Conservation (phyloP, 1,140 invertebrate genomes). For the Anastrepha ludens region DNA sequence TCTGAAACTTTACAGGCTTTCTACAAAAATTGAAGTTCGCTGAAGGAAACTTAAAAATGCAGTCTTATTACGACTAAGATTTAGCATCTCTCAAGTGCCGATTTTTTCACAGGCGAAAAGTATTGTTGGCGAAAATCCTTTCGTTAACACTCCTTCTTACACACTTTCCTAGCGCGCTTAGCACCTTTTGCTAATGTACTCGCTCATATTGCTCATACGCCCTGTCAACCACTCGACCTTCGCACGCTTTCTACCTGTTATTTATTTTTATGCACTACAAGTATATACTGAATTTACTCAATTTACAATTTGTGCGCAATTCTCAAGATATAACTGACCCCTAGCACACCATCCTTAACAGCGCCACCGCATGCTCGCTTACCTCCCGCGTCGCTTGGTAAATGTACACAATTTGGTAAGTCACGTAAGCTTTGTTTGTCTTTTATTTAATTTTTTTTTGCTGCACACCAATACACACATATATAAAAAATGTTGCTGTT, state of each 20-base stretch:
- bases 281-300: not conserved
- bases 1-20: no score
- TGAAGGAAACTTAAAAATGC: no score
- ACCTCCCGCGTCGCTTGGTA: not conserved
- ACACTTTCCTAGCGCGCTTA: no score
- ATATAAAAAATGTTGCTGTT: not conserved
- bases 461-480: conserved; percentile 50
- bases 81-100: no score
- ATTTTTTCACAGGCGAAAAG: no score
- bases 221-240: not conserved
- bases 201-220: not conserved
- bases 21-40: no score
- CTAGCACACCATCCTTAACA: not conserved
- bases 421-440: not conserved
- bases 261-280: no score
- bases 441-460: conserved; percentile 11
- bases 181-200: no score
- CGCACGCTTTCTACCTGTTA: not conserved
- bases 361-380: not conserved
- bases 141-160: no score
- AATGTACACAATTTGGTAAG: not conserved
- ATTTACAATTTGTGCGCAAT: no score
- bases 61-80: no score
- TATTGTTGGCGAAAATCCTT: no score
- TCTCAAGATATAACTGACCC: not conserved